Evolutionary conservation across 2,113 vertebrate genomes (phyloP), one percentile per base, ranked within the genome.

Genomic region (Noturus placidus): DNA sequence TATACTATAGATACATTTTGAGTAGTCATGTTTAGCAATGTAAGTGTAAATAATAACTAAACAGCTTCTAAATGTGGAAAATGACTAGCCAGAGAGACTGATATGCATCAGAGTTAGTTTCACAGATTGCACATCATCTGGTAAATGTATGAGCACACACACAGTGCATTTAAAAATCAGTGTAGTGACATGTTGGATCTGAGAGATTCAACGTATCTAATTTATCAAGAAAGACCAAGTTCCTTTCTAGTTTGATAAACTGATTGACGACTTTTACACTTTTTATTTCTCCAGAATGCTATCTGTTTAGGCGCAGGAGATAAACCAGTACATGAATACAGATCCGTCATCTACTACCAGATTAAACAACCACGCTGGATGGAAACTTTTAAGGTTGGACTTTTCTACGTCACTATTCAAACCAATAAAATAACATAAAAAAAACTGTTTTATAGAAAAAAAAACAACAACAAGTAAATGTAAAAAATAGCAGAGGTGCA

Each of bases 281-380:
- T 67, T 22, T 35, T 30, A 30, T 50, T 74, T 65, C 19, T 84
- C n/a, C 82, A 96, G 95, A 95, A 97, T 74, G 97, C 97, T 11
- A 97, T 99, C 89, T 99, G 97, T 90, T 91, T 97, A 86, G 98
- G 98, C 89, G 98, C 98, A 0, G 98, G 98, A 76, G 98, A 99
- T 95, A 97, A 97, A 76, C 94, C 95, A 0, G 96, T 96, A 86
- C 96, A 93, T 30, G 97, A 98, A 87, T 99, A 97, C 87, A 96
- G 94, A 91, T 99, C 98, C 0, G 97, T 99, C 5, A 97, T 99
- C 56, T 99, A 99, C 94, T 99, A 99, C 78, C 98, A 99, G 94
- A 93, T 99, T 92, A 99, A 99, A 83, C 98, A 99, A 91, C 98
- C 98, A 0, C 97, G 97, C 0, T 99, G 98, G 98, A 98, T 99